These are phyloP conservation scores for Drosophila putrida DNA, from an alignment of 2,888 invertebrate genomes.

Conservation along the genomic window DNA sequence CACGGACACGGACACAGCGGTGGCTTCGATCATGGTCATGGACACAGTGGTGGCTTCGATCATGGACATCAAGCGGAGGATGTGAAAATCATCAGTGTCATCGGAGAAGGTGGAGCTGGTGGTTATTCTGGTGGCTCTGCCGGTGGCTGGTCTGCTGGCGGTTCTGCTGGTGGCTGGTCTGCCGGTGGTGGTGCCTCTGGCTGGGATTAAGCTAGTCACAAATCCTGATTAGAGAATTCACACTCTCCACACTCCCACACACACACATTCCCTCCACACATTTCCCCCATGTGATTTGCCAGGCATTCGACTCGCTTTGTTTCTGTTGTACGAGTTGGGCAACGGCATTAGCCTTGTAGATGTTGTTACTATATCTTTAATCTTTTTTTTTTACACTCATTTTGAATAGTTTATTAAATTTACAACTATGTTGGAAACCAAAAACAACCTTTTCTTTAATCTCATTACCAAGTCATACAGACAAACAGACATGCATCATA, in stretches of 20 bases:
- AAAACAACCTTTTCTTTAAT: conserved; percentile 4
- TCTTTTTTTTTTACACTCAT: conserved; percentile 27
- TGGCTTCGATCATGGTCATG: conserved; percentile 14
- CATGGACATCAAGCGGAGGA: conserved; percentile 42
- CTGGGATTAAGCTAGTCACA: conserved; percentile 39
- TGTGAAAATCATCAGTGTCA: conserved; percentile 51
- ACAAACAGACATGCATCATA: not conserved
- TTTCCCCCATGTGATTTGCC: conserved; percentile 42
- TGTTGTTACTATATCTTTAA: conserved; percentile 53
- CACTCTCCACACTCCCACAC: conserved; percentile 4
- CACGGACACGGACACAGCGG: conserved; percentile 16
- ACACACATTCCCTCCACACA: not conserved
- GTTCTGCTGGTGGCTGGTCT: not conserved
- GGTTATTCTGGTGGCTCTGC: conserved; percentile 17
- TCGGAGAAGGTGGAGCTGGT: conserved; percentile 35
- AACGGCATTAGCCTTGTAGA: conserved; percentile 68
- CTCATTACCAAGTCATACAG: not conserved
- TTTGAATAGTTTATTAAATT: conserved; percentile 53
- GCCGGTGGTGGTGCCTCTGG: conserved; percentile 16
- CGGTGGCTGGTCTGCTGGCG: conserved; percentile 49
- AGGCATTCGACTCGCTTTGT: conserved; percentile 57
- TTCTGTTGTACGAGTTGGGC: conserved; percentile 70
- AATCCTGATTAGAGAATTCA: not conserved
- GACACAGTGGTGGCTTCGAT: conserved; percentile 15
- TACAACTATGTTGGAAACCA: conserved; percentile 42